Evolutionary conservation across 1,140 invertebrate species (phyloP).

Genomic region (Sycobia sp.): DNA sequence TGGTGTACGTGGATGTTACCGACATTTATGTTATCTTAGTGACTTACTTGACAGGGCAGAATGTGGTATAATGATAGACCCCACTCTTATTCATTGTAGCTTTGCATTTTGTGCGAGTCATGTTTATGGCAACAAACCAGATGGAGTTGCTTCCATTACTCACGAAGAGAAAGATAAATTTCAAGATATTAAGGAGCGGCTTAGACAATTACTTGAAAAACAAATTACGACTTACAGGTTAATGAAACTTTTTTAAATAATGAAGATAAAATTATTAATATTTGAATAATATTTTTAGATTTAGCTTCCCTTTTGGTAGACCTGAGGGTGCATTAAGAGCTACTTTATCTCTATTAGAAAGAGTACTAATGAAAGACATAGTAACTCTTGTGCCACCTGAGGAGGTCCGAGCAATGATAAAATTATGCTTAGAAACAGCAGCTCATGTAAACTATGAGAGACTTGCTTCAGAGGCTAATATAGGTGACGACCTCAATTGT

Average conservation of each 20-base stretch:
- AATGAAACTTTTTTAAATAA: slow-evolving; percentile 10
- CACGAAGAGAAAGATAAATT: slow-evolving; percentile 98
- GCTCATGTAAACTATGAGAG: slow-evolving; percentile 97
- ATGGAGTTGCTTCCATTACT: slow-evolving; percentile 97
- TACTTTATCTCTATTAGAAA: slow-evolving; percentile 92
- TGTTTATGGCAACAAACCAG: slow-evolving; percentile 94
- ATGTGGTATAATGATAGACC: slow-evolving; percentile 94
- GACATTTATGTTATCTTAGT: slow-evolving; percentile 94
- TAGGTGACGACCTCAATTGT: slow-evolving; percentile 89
- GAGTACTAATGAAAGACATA: slow-evolving; percentile 98
- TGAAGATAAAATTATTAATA: not conserved
- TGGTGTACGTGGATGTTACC: slow-evolving; percentile 94
- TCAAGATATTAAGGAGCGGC: slow-evolving; percentile 93
- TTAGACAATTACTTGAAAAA: slow-evolving; percentile 91
- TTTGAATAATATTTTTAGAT: slow-evolving; percentile 65
- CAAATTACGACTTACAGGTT: slow-evolving; percentile 98
- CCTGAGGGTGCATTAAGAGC: slow-evolving; percentile 97
- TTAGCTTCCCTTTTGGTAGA: slow-evolving; percentile 97
- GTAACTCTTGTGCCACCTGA: slow-evolving; percentile 96
- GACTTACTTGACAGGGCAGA: slow-evolving; percentile 96
- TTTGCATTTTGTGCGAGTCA: slow-evolving; percentile 99
- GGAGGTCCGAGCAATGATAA: slow-evolving; percentile 94
- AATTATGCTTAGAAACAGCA: slow-evolving; percentile 96
- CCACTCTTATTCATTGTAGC: slow-evolving; percentile 97
- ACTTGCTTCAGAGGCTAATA: slow-evolving; percentile 95